These are phyloP conservation scores for Lasioglossum morio DNA, from an alignment of 2,888 invertebrate species.

Conservation along the genomic window DNA sequence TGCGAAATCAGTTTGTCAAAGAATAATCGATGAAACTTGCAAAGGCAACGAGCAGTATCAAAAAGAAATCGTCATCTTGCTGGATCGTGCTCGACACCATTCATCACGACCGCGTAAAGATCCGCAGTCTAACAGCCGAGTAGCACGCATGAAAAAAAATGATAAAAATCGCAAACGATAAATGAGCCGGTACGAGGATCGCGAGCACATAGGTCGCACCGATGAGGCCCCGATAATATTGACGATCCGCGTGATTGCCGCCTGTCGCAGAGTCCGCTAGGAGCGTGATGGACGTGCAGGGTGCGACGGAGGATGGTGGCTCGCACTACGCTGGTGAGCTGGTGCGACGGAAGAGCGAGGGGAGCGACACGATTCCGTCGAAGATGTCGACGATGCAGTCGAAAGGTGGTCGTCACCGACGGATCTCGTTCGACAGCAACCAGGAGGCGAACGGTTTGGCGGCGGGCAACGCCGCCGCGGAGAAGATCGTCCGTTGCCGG, in stretches of 20 bases:
- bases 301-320: conserved; percentile 68
- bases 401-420: conserved; percentile 73
- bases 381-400: conserved; percentile 57
- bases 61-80: neutral
- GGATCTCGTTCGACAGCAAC: conserved; percentile 87
- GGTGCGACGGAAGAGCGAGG: conserved; percentile 88
- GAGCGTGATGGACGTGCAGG: conserved; percentile 76
- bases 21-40: neutral
- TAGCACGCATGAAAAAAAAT: neutral
- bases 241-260: conserved; percentile 23
- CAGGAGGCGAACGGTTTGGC: conserved; percentile 78
- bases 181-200: conserved; percentile 8
- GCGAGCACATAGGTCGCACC: neutral
- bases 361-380: conserved; percentile 86
- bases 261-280: conserved; percentile 81
- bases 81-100: neutral
- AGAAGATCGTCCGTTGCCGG: conserved; percentile 89
- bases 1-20: neutral
- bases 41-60: neutral
- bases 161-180: conserved; percentile 4
- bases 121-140: neutral
- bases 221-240: neutral
- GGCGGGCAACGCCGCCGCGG: conserved; percentile 83
- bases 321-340: conserved; percentile 78
- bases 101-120: neutral